These are phyloP conservation scores for Agriopis aurantiaria DNA, from an alignment of 2,888 invertebrate genomes.

Conservation along the genomic window DNA sequence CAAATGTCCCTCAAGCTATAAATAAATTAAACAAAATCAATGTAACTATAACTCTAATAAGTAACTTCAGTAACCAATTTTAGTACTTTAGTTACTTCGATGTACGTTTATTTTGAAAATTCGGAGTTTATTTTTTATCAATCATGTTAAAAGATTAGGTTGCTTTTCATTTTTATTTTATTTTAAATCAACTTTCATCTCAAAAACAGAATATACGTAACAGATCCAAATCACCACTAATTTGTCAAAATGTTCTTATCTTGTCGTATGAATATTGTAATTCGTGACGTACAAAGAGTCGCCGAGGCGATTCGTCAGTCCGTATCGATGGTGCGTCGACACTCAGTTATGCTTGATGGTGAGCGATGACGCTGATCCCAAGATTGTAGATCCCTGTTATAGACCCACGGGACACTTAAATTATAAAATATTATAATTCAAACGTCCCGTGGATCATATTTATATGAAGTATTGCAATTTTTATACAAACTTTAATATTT, in stretches of 20 bases:
- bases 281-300: constrained; percentile 61
- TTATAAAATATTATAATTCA: neutral
- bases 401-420: constrained; percentile 5
- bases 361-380: constrained; percentile 64
- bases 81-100: no score
- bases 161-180: neutral
- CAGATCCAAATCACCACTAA: constrained; percentile 54
- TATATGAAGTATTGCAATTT: no score
- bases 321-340: constrained; percentile 73
- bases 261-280: constrained; percentile 66
- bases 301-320: constrained; percentile 64
- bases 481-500: no score
- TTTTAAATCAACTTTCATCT: neutral
- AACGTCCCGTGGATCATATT: no score
- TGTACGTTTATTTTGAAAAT: no score
- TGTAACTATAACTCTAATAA: no score
- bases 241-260: constrained; percentile 66
- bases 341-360: constrained; percentile 67
- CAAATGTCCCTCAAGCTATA: no score
- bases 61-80: no score
- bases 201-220: neutral
- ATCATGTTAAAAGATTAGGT: no score
- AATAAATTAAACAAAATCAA: no score
- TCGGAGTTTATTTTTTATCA: no score
- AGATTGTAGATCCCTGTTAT: constrained; percentile 38